A percentile compares a stretch with the other conserved stretches of the same genome.
phyloP scores from a whole-genome alignment of 92 coral and sea anemone species.

The Palythoa heliodiscus region DNA sequence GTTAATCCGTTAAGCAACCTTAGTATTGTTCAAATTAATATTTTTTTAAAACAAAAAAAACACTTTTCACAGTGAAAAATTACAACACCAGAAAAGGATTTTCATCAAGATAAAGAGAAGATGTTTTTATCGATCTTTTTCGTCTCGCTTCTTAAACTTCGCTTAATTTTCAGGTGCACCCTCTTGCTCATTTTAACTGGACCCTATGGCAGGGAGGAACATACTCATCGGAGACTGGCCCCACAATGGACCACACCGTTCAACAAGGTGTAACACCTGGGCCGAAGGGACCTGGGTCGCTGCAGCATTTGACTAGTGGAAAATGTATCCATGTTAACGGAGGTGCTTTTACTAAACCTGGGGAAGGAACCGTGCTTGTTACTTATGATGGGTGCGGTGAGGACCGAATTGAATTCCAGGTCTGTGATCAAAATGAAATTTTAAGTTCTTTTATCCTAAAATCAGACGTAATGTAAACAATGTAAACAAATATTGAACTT shows the following conservation, averaged over 20 bases:
- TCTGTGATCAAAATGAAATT: neutral
- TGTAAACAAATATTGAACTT: no score
- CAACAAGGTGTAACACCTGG: slow-evolving; percentile 79
- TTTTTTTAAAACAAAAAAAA: no score
- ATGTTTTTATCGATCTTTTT: no score
- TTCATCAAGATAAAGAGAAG: no score
- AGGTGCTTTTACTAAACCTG: slow-evolving; percentile 67
- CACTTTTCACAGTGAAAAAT: no score
- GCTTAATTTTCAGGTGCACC: slow-evolving; percentile 12
- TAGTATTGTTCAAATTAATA: no score
- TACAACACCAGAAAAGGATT: no score
- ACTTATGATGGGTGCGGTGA: slow-evolving; percentile 83
- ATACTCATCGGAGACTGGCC: slow-evolving; percentile 81
- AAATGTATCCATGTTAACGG: slow-evolving; percentile 74
- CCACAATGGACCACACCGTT: slow-evolving; percentile 80
- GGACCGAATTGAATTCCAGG: slow-evolving; percentile 72
- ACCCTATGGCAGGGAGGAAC: slow-evolving; percentile 91
- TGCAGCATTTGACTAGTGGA: slow-evolving; percentile 74
- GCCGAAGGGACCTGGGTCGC: slow-evolving; percentile 89
- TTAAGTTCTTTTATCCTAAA: neutral
- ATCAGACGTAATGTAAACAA: no score
- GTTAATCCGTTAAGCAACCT: no score
- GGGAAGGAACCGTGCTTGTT: slow-evolving; percentile 71
- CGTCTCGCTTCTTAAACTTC: no score
- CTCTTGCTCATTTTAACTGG: slow-evolving; percentile 78